These are phyloP conservation scores for Cyclophora albipunctata DNA, from an alignment of 2,888 invertebrate species.

Conservation along the genomic window DNA sequence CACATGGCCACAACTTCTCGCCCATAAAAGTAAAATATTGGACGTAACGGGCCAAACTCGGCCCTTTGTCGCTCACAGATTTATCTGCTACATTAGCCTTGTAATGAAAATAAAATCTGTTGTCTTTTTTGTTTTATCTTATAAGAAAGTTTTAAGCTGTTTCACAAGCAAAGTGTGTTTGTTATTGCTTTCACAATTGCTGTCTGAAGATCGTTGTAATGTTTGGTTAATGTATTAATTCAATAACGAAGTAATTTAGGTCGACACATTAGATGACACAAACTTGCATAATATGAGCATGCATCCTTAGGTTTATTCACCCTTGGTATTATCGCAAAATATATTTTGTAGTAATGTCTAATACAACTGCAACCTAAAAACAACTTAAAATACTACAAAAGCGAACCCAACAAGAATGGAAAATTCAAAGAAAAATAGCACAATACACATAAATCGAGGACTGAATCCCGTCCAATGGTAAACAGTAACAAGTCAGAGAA, in stretches of 20 bases:
- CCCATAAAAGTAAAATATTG: conserved; percentile 17
- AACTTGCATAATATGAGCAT: too few relatives aligned
- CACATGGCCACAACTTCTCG: background rate
- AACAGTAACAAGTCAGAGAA: conserved; percentile 1
- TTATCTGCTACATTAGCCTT: conserved; percentile 18
- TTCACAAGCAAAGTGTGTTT: background rate
- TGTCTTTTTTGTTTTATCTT: conserved; percentile 3
- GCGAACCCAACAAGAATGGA: too few relatives aligned
- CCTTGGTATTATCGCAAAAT: too few relatives aligned
- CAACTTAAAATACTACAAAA: too few relatives aligned
- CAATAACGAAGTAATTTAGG: too few relatives aligned
- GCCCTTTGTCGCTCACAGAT: conserved; percentile 17
- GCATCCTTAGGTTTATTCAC: too few relatives aligned
- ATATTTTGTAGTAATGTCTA: too few relatives aligned
- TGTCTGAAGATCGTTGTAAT: background rate
- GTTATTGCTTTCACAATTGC: background rate
- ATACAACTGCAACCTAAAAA: too few relatives aligned
- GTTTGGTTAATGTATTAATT: too few relatives aligned
- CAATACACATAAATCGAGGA: background rate
- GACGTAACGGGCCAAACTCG: conserved; percentile 3
- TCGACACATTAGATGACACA: too few relatives aligned
- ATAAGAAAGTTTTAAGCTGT: background rate
- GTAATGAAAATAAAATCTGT: conserved; percentile 7
- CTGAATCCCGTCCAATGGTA: background rate
- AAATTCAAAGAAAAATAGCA: background rate